phyloP scores from a whole-genome alignment of 2,113 vertebrate genomes.

The Corythoichthys intestinalis region DNA sequence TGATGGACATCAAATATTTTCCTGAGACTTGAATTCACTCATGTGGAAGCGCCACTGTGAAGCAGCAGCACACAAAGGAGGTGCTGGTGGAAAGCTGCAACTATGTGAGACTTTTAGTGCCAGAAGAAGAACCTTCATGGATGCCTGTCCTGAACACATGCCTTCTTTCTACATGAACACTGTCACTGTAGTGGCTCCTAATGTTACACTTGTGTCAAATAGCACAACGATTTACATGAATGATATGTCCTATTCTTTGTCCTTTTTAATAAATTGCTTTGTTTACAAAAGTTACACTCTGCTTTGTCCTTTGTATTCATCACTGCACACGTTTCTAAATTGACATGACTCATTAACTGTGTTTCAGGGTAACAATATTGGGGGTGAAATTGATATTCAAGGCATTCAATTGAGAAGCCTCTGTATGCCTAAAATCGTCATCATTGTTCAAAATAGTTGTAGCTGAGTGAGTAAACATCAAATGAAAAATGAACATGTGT shows the following conservation, averaged over 20 bases:
- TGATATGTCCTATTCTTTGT: constrained; percentile 20
- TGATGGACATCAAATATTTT: constrained; percentile 9
- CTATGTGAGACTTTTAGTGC: constrained; percentile 36
- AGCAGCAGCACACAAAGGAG: constrained; percentile 38
- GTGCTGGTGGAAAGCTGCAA: constrained; percentile 32
- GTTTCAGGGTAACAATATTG: not conserved
- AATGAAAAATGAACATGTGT: not conserved
- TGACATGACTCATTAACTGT: not conserved
- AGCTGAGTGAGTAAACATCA: not conserved
- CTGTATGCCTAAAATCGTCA: not conserved
- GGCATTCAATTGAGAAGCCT: not conserved
- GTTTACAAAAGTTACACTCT: constrained; percentile 8
- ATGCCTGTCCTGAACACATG: constrained; percentile 59
- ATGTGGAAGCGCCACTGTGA: constrained; percentile 45
- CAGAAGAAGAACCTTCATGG: constrained; percentile 38
- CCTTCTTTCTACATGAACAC: constrained; percentile 51
- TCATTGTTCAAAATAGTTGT: not conserved
- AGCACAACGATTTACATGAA: constrained; percentile 36
- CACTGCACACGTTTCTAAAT: not conserved
- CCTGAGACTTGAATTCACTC: constrained; percentile 37
- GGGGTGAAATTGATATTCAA: not conserved
- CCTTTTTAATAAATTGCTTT: constrained; percentile 70
- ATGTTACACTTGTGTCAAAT: constrained; percentile 41
- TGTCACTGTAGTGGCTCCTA: constrained; percentile 40
- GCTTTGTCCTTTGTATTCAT: constrained; percentile 13